Evolutionary conservation across 2,797 vertebrate genomes (phyloP).

Genomic region (Euphonia xanthogaster): DNA sequence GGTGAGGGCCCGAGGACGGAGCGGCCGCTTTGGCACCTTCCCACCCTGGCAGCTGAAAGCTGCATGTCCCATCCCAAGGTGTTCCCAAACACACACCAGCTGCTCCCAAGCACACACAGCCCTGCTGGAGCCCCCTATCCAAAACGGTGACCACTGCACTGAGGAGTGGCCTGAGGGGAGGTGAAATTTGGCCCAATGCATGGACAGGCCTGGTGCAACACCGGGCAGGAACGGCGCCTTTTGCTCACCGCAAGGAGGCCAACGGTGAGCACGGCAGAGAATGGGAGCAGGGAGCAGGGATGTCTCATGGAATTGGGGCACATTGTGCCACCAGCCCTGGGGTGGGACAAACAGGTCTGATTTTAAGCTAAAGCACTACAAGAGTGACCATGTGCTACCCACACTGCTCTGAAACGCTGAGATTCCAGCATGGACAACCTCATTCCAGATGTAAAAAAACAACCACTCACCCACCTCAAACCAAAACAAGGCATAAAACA

Average conservation of each 20-base stretch:
- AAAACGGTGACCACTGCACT: accelerated
- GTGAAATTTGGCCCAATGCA: neutral
- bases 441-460: neutral
- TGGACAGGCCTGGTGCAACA: too few relatives aligned
- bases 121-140: neutral
- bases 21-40: accelerated
- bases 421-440: neutral
- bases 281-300: accelerated
- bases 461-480: neutral
- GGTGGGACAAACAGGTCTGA: neutral
- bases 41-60: accelerated
- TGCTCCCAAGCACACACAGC: neutral
- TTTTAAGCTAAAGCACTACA: neutral
- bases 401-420: accelerated
- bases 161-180: neutral
- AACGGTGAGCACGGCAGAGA: accelerated
- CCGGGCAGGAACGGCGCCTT: accelerated
- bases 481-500: neutral
- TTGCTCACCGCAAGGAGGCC: accelerated
- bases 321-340: accelerated
- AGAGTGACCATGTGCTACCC: accelerated
- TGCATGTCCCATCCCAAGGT: accelerated
- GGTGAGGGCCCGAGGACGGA: accelerated
- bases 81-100: neutral
- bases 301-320: accelerated